Evolutionary conservation across 2,113 vertebrate species (phyloP), one percentile per base, ranked within the genome.

Genomic region (Sinosuthora webbiana): DNA sequence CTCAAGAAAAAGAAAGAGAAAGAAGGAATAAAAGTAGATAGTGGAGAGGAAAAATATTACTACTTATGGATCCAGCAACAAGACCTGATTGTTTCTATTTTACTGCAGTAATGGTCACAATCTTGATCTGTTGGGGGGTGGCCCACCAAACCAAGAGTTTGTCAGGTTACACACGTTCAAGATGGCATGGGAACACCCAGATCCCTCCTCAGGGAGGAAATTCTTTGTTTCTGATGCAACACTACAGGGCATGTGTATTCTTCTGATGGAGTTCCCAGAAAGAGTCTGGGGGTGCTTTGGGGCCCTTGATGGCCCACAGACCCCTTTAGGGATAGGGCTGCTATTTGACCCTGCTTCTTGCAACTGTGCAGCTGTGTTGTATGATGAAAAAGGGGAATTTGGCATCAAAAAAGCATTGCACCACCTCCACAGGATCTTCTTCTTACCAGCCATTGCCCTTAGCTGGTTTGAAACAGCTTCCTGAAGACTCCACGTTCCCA

Each of bases 91-190:
- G 6, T 44, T 52, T 74, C 23, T 24, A 5, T 82, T 82, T 67
- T 19, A 24, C 28, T 68, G 62, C 21, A 22, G 9, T 15, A 68
- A 31, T 35, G 39, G 7, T 41, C n/a, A 20, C 24, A 60, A 20
- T 31, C n/a, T 60, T 30, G 5, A 47, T 35, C 53, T 11, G 2
- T 10, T n/a, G 39, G 0, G 3, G 8, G 1, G 13, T 16, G 42
- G 37, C 52, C 25, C 52, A 50, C 13, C 9, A 53, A 89, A 68
- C 16, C 37, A 60, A 45, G n/a, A 27, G 5, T 47, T 69, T 49
- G 25, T 37, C 25, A 62, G 55, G 21, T 69, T 42, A 16, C 16
- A 69, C 31, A 49, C 4, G 9, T 35, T 42, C 47, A 41, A 8
- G 35, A 27, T 55, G 42, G 14, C 17, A 47, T 31, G 21, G 47